phyloP scores from a whole-genome alignment of 2,888 invertebrate species.

The Melipona beecheii region DNA sequence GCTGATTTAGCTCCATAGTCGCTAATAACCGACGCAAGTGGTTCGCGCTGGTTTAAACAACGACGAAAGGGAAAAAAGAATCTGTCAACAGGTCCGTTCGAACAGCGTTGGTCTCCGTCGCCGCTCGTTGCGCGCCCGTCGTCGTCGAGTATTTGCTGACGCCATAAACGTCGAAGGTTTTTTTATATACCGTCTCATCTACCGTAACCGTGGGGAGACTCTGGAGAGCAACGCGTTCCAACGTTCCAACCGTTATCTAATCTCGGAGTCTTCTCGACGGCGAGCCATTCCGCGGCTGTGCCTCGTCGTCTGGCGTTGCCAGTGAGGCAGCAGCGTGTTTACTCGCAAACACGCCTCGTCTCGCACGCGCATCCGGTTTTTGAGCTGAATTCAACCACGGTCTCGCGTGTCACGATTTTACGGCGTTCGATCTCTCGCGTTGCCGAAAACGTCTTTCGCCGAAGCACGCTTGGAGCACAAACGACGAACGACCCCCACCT shows the following conservation, averaged over 20 bases:
- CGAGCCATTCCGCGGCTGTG: constrained; percentile 48
- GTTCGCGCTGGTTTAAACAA: too few species aligned
- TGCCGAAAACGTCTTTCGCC: not conserved
- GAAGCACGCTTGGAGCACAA: constrained; percentile 16
- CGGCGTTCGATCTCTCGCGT: too few species aligned
- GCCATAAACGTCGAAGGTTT: constrained; percentile 61
- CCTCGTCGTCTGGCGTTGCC: constrained; percentile 38
- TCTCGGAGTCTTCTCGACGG: constrained; percentile 64
- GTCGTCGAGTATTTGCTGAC: constrained; percentile 43
- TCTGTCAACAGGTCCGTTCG: constrained; percentile 20
- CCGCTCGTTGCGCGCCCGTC: constrained; percentile 38
- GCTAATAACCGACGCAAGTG: too few species aligned
- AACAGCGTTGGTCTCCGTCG: constrained; percentile 23
- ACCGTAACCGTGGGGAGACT: constrained; percentile 11
- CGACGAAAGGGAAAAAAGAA: not conserved
- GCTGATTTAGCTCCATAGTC: too few species aligned
- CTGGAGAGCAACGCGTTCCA: constrained; percentile 55
- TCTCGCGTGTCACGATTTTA: not conserved
- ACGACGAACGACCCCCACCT: constrained; percentile 31
- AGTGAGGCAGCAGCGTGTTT: constrained; percentile 63
- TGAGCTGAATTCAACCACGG: not conserved
- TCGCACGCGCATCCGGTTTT: constrained; percentile 48
- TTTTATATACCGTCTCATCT: constrained; percentile 35
- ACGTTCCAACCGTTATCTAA: constrained; percentile 68
- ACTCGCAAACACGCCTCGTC: constrained; percentile 57